Base-by-base conservation (phyloP, 1,140 invertebrate species). In the Stratiolaelaps scimitus region DNA sequence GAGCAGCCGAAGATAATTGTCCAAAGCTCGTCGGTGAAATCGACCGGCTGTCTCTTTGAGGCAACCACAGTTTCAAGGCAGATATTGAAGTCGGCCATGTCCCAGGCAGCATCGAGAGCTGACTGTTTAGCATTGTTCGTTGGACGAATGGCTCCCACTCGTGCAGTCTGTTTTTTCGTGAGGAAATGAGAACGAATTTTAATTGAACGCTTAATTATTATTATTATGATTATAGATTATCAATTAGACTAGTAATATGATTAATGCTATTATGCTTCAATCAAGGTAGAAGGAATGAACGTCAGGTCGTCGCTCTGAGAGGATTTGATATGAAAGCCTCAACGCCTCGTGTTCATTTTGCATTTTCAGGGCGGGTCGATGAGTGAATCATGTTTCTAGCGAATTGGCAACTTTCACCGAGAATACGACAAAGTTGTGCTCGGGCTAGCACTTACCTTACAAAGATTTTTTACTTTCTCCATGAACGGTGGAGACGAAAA, bases 21-120 rank as follows among this genome's bases (percentile, higher is more conserved):
- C 53, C 53, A 60, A 13, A 60, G 53, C 10, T 60, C 53, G 23
- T 60, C 53, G 23, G 53, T 60, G 53, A 60, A 60, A 34, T 60
- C 53, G 5, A 60, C 53, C 26, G 53, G 26, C 34, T 60, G 53
- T 10, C 53, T 26, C 10, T 60, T 60, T 34, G 53, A 60, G 26
- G 53, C 53, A 17, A 60, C 53, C 1, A 60, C 53, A 17, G 53
- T 60, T 26, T 60, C 53, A 34, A 60, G 26, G 26, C 53, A 60
- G 53, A 60, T 60, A 34, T 60, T 60, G 23, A 60, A 60, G 26
- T 60, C 53, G 34, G 53, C 53, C 53, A 60, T 60, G 53, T 60
- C 53, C 53, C 53, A 60, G 26, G 53, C 53, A 34, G 53, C 53
- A 23, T 60, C 53, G 26, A 60, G 53, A 20, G 53, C 53, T 17